A percentile compares a stretch with the other conserved stretches of the same genome.
These are phyloP conservation scores for Lagodon rhomboides DNA, from an alignment of 2,797 vertebrate species.

Conservation along the genomic window DNA sequence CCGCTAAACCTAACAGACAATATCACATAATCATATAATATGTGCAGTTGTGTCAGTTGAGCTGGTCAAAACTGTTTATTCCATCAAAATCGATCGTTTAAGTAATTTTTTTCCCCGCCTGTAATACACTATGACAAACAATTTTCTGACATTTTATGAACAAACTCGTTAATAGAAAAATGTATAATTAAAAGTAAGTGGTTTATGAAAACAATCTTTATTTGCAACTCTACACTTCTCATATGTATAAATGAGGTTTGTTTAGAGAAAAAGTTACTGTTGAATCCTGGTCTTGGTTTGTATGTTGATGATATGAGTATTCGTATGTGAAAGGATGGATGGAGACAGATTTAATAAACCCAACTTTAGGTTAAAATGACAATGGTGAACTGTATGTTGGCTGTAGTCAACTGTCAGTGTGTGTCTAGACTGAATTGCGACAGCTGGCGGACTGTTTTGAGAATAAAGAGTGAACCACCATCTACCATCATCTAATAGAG, in stretches of 20 bases:
- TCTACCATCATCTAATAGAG: background rate
- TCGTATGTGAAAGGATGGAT: background rate
- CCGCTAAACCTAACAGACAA: background rate
- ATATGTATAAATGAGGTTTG: too few relatives aligned
- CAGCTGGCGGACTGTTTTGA: background rate
- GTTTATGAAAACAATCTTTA: too few relatives aligned
- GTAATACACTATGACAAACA: too few relatives aligned
- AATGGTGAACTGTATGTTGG: background rate
- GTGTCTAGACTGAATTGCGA: background rate
- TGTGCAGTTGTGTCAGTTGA: too few relatives aligned
- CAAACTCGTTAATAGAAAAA: too few relatives aligned
- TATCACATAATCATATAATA: background rate
- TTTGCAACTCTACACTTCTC: too few relatives aligned
- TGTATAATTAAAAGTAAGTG: too few relatives aligned
- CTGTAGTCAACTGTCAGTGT: too few relatives aligned
- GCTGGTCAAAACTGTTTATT: too few relatives aligned
- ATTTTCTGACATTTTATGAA: too few relatives aligned
- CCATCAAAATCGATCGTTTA: too few relatives aligned
- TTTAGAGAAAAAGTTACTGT: background rate
- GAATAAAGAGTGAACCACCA: background rate
- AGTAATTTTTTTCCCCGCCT: too few relatives aligned
- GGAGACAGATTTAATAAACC: background rate
- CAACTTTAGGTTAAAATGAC: background rate
- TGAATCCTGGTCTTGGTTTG: background rate
- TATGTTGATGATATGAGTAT: background rate